These are phyloP conservation scores for Gavialis gangeticus DNA, from an alignment of 2,113 vertebrate species.

Conservation along the genomic window DNA sequence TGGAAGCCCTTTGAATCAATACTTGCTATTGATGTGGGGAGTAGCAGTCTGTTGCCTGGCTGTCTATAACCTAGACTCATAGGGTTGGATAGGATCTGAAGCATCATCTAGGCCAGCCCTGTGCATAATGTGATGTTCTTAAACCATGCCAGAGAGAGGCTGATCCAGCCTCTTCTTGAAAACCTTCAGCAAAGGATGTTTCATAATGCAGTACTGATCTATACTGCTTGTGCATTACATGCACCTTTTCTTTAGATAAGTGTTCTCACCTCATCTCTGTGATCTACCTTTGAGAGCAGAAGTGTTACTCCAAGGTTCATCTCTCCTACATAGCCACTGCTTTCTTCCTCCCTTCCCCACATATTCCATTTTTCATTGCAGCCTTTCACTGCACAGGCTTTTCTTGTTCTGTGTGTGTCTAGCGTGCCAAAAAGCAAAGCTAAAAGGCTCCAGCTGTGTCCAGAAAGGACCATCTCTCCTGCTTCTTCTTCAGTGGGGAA, in stretches of 20 bases:
- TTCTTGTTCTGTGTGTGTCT: neutral
- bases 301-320: neutral
- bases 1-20: neutral
- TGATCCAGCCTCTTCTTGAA: no score
- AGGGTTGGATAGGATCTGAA: no score
- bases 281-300: slow-evolving; percentile 18
- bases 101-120: no score
- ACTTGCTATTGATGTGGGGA: neutral
- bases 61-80: neutral
- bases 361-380: neutral
- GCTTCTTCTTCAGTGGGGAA: neutral
- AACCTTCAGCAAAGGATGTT: no score
- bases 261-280: neutral
- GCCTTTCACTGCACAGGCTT: rapidly evolving
- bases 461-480: neutral
- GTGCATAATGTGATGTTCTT: no score
- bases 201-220: neutral
- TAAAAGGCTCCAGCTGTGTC: neutral
- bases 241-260: neutral
- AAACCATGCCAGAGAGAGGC: no score
- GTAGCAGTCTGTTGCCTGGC: neutral
- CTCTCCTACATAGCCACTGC: neutral
- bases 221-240: neutral
- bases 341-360: neutral
- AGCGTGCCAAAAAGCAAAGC: neutral